phyloP scores from a whole-genome alignment of 2,113 vertebrate genomes.

The Lophura nycthemera region DNA sequence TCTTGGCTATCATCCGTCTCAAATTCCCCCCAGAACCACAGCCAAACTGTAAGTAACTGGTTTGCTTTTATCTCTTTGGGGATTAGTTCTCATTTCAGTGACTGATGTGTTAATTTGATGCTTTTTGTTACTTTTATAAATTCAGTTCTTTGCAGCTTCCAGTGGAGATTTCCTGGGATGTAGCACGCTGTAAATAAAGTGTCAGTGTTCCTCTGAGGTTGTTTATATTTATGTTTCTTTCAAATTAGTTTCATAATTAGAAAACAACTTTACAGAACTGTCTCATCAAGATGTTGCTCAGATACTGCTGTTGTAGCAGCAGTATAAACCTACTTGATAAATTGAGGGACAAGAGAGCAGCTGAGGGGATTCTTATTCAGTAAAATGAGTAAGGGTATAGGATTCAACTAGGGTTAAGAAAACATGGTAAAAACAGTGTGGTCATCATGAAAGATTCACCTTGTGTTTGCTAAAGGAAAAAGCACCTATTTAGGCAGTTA shows the following conservation, averaged over 20 bases:
- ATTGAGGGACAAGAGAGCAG: not conserved
- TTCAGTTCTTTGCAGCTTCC: constrained; percentile 8
- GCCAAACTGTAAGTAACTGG: constrained; percentile 87
- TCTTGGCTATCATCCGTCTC: constrained; percentile 89
- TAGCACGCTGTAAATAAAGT: constrained; percentile 22
- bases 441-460: not conserved
- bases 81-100: constrained; percentile 42
- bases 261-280: not conserved
- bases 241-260: constrained; percentile 14
- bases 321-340: not conserved
- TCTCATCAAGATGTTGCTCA: not conserved
- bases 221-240: not conserved
- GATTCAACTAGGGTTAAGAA: not conserved
- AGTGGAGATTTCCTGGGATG: constrained; percentile 8
- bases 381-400: not conserved
- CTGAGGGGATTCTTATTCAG: not conserved
- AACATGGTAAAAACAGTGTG: not conserved
- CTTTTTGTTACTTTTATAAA: constrained; percentile 41
- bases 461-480: not conserved
- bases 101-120: constrained; percentile 12
- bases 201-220: constrained; percentile 1
- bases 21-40: constrained; percentile 84
- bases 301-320: not conserved
- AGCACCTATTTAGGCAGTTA: not conserved
- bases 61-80: constrained; percentile 22